Evolutionary conservation across 1,140 invertebrate genomes (phyloP).

Genomic region (Agraylea sexmaculata): DNA sequence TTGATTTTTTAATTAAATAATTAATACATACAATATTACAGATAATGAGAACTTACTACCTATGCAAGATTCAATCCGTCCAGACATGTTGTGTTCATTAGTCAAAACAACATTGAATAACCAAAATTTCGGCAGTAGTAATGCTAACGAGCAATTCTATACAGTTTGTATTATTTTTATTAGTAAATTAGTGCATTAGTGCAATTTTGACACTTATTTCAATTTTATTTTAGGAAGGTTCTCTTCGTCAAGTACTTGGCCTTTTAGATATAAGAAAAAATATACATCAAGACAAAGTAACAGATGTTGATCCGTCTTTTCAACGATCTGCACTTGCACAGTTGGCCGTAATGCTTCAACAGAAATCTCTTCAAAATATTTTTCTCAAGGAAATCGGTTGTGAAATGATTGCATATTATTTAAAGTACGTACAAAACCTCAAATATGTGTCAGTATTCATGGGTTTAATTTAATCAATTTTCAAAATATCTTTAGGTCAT

Average conservation of each 20-base stretch:
- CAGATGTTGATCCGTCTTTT: constrained; percentile 41
- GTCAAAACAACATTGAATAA: constrained; percentile 8
- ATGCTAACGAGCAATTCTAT: constrained; percentile 18
- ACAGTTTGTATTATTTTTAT: constrained; percentile 10
- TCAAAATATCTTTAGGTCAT: constrained; percentile 28
- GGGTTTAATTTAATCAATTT: neutral
- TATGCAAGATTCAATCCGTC: constrained; percentile 12
- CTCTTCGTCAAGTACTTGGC: constrained; percentile 33
- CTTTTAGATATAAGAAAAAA: constrained; percentile 23
- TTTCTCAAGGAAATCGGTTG: constrained; percentile 40
- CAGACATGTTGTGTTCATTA: constrained; percentile 15
- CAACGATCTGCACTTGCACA: constrained; percentile 46
- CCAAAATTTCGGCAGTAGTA: constrained; percentile 18
- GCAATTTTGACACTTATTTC: too few species aligned
- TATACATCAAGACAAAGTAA: constrained; percentile 12
- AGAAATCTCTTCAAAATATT: constrained; percentile 38
- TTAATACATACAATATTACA: too few species aligned
- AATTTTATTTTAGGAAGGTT: constrained; percentile 26
- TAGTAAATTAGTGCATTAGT: too few species aligned
- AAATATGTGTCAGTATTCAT: neutral
- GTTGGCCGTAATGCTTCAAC: constrained; percentile 45
- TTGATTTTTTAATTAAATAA: constrained; percentile 5
- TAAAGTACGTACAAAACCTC: constrained; percentile 9
- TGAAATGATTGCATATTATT: constrained; percentile 17
- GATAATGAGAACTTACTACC: constrained; percentile 16